phyloP scores from a whole-genome alignment of 2,113 vertebrate genomes.

The Chaenogobius annularis region DNA sequence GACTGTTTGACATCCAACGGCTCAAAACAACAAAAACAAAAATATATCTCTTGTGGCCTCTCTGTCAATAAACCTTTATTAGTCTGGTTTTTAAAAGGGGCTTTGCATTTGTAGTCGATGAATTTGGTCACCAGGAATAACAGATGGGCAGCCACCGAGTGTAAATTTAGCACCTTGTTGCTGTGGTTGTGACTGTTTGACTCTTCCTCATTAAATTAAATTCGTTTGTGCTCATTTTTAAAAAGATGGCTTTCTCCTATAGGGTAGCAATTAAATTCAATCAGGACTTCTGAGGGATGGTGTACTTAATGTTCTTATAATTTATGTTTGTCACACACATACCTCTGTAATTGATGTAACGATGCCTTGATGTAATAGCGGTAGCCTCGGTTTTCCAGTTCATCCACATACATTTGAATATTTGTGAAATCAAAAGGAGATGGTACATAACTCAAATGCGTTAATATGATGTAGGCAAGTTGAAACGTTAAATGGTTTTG shows the following conservation, averaged over 20 bases:
- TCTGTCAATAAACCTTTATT: no score
- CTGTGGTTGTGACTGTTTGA: constrained; percentile 25
- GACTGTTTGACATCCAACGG: background rate
- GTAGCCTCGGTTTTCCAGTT: background rate
- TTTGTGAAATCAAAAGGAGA: background rate
- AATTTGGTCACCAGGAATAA: constrained; percentile 53
- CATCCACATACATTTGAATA: background rate
- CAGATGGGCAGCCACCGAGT: constrained; percentile 74
- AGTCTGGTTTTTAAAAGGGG: background rate
- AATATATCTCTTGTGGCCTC: background rate
- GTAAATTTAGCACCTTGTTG: constrained; percentile 68
- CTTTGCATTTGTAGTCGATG: constrained; percentile 25
- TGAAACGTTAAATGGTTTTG: background rate
- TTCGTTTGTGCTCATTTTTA: no score
- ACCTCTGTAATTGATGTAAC: background rate
- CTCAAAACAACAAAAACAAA: no score
- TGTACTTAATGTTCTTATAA: no score
- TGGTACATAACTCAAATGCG: background rate
- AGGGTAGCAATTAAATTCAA: no score
- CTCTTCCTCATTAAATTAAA: no score
- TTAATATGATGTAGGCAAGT: no score
- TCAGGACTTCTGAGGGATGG: background rate
- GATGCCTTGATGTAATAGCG: background rate
- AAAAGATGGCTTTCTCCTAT: no score
- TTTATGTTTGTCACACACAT: no score